These are phyloP conservation scores for Rhinella marina DNA, from an alignment of 2,797 vertebrate species.

Conservation along the genomic window DNA sequence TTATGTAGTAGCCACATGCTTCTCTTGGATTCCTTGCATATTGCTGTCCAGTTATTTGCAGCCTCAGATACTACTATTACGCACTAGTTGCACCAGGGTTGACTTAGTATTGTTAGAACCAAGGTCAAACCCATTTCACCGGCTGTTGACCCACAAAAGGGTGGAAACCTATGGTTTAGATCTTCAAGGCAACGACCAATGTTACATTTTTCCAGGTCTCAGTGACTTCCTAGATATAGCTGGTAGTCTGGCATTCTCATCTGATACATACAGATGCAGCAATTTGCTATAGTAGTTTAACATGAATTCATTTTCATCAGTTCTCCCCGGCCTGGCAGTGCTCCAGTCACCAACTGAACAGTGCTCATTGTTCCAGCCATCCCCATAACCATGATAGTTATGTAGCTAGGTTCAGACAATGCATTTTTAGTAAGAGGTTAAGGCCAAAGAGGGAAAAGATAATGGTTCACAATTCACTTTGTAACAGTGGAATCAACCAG, in stretches of 20 bases:
- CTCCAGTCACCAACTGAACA: constrained; percentile 8
- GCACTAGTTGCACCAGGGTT: too few species aligned
- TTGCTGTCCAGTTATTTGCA: too few species aligned
- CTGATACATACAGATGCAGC: neutral
- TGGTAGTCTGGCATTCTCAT: neutral
- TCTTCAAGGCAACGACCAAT: neutral
- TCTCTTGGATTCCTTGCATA: neutral
- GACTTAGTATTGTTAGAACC: neutral
- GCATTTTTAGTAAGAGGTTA: neutral
- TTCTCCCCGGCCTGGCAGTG: neutral
- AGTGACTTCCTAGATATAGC: neutral
- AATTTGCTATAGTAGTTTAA: neutral
- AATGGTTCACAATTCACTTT: neutral
- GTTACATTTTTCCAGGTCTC: neutral
- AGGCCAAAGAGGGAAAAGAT: neutral
- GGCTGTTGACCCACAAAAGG: neutral
- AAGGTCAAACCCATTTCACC: too few species aligned
- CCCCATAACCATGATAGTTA: neutral
- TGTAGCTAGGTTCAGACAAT: neutral
- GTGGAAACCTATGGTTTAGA: neutral
- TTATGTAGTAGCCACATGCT: neutral
- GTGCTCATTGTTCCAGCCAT: neutral
- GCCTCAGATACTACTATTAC: too few species aligned
- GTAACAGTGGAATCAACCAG: too few species aligned
- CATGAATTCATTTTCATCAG: neutral